A percentile compares a stretch with the other conserved stretches of the same genome.
Conservation (phyloP, 1,140 invertebrate genomes). For the Nasonia vitripennis region DNA sequence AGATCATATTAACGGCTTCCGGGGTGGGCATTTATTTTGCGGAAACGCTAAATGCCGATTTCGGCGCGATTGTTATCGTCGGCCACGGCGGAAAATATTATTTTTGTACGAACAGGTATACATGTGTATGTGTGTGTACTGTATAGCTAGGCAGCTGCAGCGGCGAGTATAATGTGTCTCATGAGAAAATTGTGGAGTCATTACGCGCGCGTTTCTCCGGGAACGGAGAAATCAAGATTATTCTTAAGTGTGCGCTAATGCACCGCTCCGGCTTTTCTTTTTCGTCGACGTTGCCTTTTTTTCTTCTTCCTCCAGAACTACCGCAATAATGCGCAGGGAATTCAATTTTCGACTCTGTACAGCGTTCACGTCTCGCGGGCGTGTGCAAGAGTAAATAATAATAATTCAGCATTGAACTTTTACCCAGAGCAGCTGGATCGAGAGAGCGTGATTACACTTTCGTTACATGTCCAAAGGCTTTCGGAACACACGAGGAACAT, state of each 20-base stretch:
- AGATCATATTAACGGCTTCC: no score
- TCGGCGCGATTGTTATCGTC: not conserved
- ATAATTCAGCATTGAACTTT: not conserved
- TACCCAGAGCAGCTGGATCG: not conserved
- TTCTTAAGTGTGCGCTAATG: not conserved
- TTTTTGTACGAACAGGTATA: not conserved
- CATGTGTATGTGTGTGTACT: no score
- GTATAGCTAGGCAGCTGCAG: no score
- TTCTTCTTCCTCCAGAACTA: not conserved
- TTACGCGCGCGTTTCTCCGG: not conserved
- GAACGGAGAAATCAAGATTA: slow-evolving; percentile 3
- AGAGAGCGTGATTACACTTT: not conserved
- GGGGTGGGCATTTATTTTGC: no score
- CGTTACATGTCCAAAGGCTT: not conserved
- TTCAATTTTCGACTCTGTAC: not conserved
- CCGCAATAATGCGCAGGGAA: not conserved
- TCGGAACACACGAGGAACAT: not conserved
- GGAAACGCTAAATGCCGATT: no score
- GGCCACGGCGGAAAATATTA: not conserved
- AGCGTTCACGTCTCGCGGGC: not conserved
- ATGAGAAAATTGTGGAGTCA: not conserved
- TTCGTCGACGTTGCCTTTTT: not conserved
- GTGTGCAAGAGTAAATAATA: not conserved
- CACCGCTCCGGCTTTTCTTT: not conserved
- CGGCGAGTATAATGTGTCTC: not conserved